These are phyloP conservation scores for Lepidochrysops patricia DNA, from an alignment of 2,888 invertebrate genomes.

Conservation along the genomic window DNA sequence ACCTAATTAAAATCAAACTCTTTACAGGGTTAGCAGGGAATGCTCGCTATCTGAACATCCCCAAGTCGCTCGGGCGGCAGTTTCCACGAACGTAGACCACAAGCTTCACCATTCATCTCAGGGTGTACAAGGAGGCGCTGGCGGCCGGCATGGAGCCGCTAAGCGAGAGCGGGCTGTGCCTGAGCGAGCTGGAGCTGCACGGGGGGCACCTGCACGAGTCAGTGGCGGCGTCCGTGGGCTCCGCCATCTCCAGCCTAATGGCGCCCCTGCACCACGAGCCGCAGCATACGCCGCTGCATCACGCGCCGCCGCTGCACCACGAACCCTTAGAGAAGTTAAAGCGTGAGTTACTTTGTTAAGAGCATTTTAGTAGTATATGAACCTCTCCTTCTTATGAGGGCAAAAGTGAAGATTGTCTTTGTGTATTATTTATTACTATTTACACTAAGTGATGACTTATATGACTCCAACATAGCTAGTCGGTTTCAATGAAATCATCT, in stretches of 20 bases:
- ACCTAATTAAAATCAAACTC: no score
- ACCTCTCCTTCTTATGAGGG: no score
- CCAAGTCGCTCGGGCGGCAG: conserved; percentile 29
- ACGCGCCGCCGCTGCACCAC: conserved; percentile 78
- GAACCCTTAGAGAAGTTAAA: conserved; percentile 86
- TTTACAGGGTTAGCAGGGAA: conserved; percentile 22
- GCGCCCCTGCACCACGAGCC: conserved; percentile 71
- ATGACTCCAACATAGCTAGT: no score
- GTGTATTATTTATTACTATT: no score
- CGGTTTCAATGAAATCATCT: no score
- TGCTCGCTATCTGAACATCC: conserved; percentile 16
- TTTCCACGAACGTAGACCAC: conserved; percentile 30
- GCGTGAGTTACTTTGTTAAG: conserved; percentile 78
- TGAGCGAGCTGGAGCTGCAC: conserved; percentile 80
- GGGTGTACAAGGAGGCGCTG: conserved; percentile 74
- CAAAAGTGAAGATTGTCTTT: no score
- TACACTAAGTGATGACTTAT: no score
- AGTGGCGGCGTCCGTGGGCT: conserved; percentile 68
- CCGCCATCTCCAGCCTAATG: conserved; percentile 73
- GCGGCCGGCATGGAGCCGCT: conserved; percentile 82
- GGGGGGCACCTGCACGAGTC: conserved; percentile 69
- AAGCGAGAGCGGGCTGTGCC: conserved; percentile 81
- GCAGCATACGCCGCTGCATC: conserved; percentile 75
- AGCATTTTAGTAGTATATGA: no score
- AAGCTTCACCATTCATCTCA: conserved; percentile 70